Conservation (phyloP, 2,888 invertebrate species). For the Leptopilina drosophilae region DNA sequence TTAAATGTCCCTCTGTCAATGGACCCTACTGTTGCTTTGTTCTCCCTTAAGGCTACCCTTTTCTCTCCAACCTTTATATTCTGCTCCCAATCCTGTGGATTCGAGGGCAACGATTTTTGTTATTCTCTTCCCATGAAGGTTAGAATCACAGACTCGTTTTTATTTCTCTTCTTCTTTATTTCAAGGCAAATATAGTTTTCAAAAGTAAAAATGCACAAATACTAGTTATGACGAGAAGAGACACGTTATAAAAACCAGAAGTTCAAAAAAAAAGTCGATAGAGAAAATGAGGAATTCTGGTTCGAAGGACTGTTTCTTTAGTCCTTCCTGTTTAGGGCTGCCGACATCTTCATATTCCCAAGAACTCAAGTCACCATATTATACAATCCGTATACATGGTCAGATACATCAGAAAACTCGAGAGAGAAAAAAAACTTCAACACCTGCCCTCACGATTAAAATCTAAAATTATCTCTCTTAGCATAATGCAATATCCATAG, state of each 20-base stretch:
- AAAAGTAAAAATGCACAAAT: background rate
- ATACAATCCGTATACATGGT: too few relatives aligned
- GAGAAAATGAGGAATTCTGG: constrained; percentile 33
- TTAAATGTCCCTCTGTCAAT: background rate
- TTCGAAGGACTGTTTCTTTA: constrained; percentile 30
- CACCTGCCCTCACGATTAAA: constrained; percentile 30
- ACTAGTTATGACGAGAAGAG: background rate
- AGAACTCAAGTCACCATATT: background rate
- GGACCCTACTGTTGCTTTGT: constrained; percentile 19
- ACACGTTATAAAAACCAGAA: background rate
- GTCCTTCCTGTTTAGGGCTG: constrained; percentile 16
- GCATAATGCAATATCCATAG: background rate
- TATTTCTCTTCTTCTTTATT: too few relatives aligned
- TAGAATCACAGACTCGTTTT: background rate
- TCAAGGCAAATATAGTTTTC: background rate
- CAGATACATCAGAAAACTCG: background rate
- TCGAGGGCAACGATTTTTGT: background rate
- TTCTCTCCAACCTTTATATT: constrained; percentile 6
- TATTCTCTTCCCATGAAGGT: background rate
- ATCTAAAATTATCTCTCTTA: constrained; percentile 14
- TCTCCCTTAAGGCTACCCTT: constrained; percentile 20
- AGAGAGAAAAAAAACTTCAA: background rate
- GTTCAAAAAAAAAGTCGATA: background rate
- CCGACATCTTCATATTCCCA: constrained; percentile 1
- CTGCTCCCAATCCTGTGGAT: constrained; percentile 13